These are phyloP conservation scores for Battus philenor DNA, from an alignment of 1,140 invertebrate genomes.

Conservation along the genomic window DNA sequence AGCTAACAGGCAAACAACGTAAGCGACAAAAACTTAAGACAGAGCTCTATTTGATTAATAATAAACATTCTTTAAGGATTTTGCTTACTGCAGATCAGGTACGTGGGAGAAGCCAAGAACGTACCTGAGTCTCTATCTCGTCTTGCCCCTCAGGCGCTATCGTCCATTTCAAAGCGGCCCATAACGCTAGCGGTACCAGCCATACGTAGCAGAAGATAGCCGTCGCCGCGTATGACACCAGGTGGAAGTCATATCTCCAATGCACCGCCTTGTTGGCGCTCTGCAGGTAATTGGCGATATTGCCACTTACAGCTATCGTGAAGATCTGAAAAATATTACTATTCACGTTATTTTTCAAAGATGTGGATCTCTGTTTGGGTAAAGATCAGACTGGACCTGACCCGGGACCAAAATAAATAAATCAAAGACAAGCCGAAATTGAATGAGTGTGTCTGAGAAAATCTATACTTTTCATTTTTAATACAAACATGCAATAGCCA, in stretches of 20 bases:
- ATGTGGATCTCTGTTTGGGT: too few relatives aligned
- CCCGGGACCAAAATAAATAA: too few relatives aligned
- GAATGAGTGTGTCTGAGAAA: too few relatives aligned
- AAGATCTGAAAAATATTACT: conserved; percentile 80
- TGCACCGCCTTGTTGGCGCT: conserved; percentile 78
- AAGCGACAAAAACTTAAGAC: neutral
- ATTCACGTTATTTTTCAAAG: too few relatives aligned
- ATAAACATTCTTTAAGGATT: too few relatives aligned
- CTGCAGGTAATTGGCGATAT: conserved; percentile 93
- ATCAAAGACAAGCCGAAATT: too few relatives aligned
- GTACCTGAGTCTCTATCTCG: conserved; percentile 56
- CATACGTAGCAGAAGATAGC: conserved; percentile 94
- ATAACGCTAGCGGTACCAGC: conserved; percentile 88
- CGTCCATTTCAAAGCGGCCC: conserved; percentile 91
- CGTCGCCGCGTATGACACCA: conserved; percentile 93
- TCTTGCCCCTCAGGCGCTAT: conserved; percentile 75
- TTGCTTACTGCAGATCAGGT: too few relatives aligned
- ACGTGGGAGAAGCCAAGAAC: neutral
- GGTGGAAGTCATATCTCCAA: conserved; percentile 96
- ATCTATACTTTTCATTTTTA: too few relatives aligned
- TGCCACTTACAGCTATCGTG: conserved; percentile 95
- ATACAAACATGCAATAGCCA: too few relatives aligned
- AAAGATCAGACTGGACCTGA: too few relatives aligned
- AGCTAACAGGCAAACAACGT: too few relatives aligned
- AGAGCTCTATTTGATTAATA: neutral